A percentile compares a stretch with the other conserved stretches of the same genome.
Conservation (phyloP, 1,140 invertebrate species). For the Elysia chlorotica region DNA sequence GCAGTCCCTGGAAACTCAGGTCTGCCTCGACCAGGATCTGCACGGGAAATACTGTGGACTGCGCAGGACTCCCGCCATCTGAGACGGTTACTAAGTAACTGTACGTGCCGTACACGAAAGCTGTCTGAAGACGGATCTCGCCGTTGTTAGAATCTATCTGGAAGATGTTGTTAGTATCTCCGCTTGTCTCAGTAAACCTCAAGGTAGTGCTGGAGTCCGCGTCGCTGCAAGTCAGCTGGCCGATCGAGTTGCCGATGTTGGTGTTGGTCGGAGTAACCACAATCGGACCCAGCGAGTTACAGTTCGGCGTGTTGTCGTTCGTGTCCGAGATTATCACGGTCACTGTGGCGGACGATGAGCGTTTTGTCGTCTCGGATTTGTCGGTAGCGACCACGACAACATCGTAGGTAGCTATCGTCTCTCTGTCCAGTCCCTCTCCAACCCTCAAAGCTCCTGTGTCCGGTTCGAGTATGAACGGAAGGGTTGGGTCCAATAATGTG, state of each 20-base stretch:
- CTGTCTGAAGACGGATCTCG: background rate
- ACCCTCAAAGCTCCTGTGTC: background rate
- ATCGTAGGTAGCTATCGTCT: background rate
- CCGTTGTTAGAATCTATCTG: background rate
- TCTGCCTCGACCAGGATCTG: background rate
- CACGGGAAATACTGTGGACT: background rate
- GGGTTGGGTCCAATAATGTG: background rate
- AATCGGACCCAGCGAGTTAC: constrained; percentile 8
- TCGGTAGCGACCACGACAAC: constrained; percentile 15
- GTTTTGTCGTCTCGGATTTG: constrained; percentile 6
- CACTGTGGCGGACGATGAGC: background rate
- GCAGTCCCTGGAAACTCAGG: background rate
- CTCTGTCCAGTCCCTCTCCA: constrained; percentile 6
- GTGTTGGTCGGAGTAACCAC: background rate
- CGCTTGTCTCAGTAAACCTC: background rate
- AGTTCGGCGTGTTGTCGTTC: constrained; percentile 22
- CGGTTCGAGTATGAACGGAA: constrained; percentile 15
- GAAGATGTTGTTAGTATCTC: constrained; percentile 7
- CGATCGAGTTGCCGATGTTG: background rate
- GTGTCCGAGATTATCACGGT: constrained; percentile 3
- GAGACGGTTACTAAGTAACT: background rate
- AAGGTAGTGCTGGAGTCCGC: background rate
- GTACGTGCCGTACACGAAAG: background rate
- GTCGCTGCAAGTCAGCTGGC: background rate
- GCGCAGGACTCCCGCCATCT: background rate